Conservation (phyloP, 2,113 vertebrate species). For the Procavia capensis region DNA sequence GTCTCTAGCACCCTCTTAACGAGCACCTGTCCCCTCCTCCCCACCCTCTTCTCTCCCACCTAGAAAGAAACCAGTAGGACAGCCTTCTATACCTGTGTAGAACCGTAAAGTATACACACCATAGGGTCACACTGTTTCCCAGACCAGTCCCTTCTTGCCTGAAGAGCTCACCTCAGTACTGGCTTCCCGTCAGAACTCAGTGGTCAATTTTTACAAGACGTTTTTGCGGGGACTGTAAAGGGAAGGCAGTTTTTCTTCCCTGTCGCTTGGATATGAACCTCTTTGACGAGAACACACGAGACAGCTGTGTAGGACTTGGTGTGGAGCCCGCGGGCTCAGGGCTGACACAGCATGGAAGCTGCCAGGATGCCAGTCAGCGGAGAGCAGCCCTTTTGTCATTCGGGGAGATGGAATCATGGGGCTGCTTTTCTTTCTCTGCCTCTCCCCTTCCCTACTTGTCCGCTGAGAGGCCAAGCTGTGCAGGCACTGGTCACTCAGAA, state of each 20-base stretch:
- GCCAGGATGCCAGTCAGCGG: slow-evolving; percentile 47
- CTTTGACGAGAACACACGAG: slow-evolving; percentile 67
- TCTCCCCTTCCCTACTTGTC: accelerated
- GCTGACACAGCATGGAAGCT: slow-evolving; percentile 21
- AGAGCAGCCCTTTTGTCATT: slow-evolving; percentile 36
- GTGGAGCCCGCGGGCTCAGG: slow-evolving; percentile 46
- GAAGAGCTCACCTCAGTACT: too few species aligned
- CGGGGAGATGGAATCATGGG: background rate
- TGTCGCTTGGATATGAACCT: slow-evolving; percentile 47
- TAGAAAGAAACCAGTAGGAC: too few species aligned
- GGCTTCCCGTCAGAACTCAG: too few species aligned
- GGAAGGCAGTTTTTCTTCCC: background rate
- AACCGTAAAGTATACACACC: too few species aligned
- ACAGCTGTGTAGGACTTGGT: slow-evolving; percentile 11
- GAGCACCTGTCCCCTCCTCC: too few species aligned
- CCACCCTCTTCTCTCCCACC: too few species aligned
- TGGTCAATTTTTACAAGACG: slow-evolving; percentile 50
- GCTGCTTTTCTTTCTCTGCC: background rate
- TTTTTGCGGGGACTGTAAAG: slow-evolving; percentile 63
- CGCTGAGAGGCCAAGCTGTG: background rate
- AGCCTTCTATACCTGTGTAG: too few species aligned
- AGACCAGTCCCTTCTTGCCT: too few species aligned
- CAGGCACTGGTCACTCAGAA: background rate
- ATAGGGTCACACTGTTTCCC: too few species aligned
- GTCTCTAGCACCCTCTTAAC: too few species aligned